Percentiles rank a stretch among this genome's conserved stretches.
These are phyloP conservation scores for Catajapyx aquilonaris DNA, from an alignment of 1,140 invertebrate genomes.

Conservation along the genomic window DNA sequence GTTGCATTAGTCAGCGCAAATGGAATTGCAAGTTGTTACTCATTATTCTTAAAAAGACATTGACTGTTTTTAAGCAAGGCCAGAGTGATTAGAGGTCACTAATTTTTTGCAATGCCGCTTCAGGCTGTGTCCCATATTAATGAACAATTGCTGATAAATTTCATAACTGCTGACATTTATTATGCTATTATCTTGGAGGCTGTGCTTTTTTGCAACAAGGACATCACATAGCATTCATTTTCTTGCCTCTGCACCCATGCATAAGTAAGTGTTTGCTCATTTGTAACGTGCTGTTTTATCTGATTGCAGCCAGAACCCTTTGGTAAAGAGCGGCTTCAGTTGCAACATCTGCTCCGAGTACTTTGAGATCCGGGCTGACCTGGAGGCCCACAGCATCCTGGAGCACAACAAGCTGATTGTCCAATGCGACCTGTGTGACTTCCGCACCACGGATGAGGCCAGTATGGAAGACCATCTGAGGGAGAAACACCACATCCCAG, in stretches of 20 bases:
- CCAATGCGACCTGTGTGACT: conserved; percentile 19
- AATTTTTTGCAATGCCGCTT: too few species aligned
- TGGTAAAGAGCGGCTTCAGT: conserved; percentile 14
- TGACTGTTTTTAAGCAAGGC: too few species aligned
- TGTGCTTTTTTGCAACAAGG: too few species aligned
- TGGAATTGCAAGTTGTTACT: too few species aligned
- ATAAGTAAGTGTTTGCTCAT: neutral
- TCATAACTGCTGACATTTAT: too few species aligned
- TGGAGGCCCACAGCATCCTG: conserved; percentile 18
- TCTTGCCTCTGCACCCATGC: neutral
- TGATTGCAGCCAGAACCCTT: conserved; percentile 13
- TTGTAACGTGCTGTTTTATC: neutral
- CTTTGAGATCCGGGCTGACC: conserved; percentile 16
- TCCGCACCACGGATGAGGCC: conserved; percentile 13
- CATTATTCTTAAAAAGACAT: too few species aligned
- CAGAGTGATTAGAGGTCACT: too few species aligned
- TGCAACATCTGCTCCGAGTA: conserved; percentile 18
- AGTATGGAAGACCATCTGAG: conserved; percentile 14
- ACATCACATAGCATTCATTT: conserved; percentile 1
- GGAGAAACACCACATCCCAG: conserved; percentile 17
- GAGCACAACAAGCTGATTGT: conserved; percentile 17
- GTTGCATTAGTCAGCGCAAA: too few species aligned
- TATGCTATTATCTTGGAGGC: too few species aligned
- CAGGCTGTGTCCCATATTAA: too few species aligned
- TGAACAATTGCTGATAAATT: too few species aligned